A percentile compares a stretch with the other conserved stretches of the same genome.
These are phyloP conservation scores for Drosophila anomalata DNA, from an alignment of 2,888 invertebrate species.

Conservation along the genomic window DNA sequence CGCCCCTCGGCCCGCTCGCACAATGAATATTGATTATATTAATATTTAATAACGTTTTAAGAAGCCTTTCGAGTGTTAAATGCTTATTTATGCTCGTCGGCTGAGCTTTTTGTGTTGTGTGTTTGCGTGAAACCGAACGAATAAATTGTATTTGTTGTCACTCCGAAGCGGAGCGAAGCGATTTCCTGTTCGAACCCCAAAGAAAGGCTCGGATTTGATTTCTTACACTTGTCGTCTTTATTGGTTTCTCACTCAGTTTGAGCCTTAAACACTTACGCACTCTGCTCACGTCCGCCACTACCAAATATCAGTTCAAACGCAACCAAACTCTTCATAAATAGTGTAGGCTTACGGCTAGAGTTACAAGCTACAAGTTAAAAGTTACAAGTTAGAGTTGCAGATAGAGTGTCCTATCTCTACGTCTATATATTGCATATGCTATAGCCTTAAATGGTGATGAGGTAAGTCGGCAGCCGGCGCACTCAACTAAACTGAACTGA, in stretches of 20 bases:
- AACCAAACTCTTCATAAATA: slow-evolving; percentile 47
- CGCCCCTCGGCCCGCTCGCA: slow-evolving; percentile 21
- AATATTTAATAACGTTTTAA: slow-evolving; percentile 80
- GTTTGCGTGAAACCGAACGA: slow-evolving; percentile 47
- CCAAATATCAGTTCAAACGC: slow-evolving; percentile 68
- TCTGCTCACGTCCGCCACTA: slow-evolving; percentile 26
- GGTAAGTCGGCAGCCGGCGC: slow-evolving; percentile 76
- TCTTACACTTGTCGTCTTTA: slow-evolving; percentile 36
- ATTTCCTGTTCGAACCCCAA: slow-evolving; percentile 20
- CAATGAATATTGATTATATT: slow-evolving; percentile 77
- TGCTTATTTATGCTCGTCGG: slow-evolving; percentile 72
- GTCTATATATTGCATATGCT: slow-evolving; percentile 76
- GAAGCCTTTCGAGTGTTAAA: slow-evolving; percentile 79
- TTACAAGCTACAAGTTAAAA: slow-evolving; percentile 38
- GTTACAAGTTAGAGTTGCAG: slow-evolving; percentile 15
- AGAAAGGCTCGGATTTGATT: slow-evolving; percentile 5
- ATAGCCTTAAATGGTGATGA: slow-evolving; percentile 81
- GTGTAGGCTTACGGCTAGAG: slow-evolving; percentile 57
- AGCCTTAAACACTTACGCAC: slow-evolving; percentile 44
- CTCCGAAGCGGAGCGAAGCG: slow-evolving; percentile 8
- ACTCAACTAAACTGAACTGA: slow-evolving; percentile 56
- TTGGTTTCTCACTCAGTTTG: slow-evolving; percentile 38
- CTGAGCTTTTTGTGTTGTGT: slow-evolving; percentile 23
- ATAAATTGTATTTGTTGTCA: slow-evolving; percentile 51
- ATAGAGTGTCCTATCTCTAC: background rate